Conservation (phyloP, 2,888 invertebrate genomes). For the Cheilosia vulpina region DNA sequence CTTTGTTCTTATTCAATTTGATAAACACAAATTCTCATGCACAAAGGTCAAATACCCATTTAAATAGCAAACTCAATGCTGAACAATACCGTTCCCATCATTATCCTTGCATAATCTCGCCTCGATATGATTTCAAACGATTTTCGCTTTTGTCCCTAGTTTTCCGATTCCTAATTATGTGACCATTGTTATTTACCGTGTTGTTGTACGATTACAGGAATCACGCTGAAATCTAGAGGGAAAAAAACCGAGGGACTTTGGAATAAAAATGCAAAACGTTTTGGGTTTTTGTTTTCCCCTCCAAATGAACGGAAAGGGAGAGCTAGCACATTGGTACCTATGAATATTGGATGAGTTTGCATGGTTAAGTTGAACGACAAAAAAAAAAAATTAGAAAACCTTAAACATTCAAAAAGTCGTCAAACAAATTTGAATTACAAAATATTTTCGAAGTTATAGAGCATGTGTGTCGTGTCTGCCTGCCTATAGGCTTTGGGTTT, state of each 20-base stretch:
- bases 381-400: constrained; percentile 17
- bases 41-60: constrained; percentile 67
- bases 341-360: constrained; percentile 66
- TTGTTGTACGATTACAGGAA: neutral
- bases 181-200: constrained; percentile 61
- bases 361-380: constrained; percentile 24
- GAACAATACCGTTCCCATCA: constrained; percentile 59
- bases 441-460: constrained; percentile 30
- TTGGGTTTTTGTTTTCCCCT: neutral
- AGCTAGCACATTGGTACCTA: constrained; percentile 22
- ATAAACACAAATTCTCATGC: constrained; percentile 49
- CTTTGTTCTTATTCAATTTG: neutral
- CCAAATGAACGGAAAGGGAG: constrained; percentile 41
- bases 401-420: constrained; percentile 38
- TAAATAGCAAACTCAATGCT: constrained; percentile 18
- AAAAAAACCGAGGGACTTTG: constrained; percentile 20
- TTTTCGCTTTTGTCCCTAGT: constrained; percentile 56
- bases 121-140: constrained; percentile 66
- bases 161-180: constrained; percentile 63
- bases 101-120: constrained; percentile 71
- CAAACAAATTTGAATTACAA: constrained; percentile 57
- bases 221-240: constrained; percentile 2
- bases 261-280: constrained; percentile 61
- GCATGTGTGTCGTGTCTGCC: constrained; percentile 25
- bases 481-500: neutral